These are phyloP conservation scores for Diglossa brunneiventris DNA, from an alignment of 2,113 vertebrate genomes.

Conservation along the genomic window DNA sequence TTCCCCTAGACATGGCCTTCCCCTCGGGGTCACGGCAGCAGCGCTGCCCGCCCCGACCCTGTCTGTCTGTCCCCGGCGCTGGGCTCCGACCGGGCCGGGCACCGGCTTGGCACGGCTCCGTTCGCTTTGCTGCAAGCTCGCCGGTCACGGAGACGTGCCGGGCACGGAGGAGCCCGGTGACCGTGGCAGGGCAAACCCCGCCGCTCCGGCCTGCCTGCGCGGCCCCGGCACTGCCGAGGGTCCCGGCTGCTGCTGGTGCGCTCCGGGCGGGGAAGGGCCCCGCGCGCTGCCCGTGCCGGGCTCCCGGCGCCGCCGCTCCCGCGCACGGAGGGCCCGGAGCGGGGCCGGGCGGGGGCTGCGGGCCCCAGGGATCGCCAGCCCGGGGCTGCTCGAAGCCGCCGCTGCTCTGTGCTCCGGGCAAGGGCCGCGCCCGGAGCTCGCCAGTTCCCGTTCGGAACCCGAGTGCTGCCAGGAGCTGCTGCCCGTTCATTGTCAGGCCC, in stretches of 20 bases:
- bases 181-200: fast-evolving
- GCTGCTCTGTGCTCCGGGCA: background rate
- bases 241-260: background rate
- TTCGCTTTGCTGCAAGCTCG: background rate
- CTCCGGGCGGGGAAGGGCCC: background rate
- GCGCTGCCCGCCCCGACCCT: no score
- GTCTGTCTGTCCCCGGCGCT: background rate
- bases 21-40: no score
- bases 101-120: no score
- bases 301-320: background rate
- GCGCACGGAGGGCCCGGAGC: no score
- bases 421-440: background rate
- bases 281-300: background rate
- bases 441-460: no score
- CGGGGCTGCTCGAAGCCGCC: background rate
- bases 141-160: background rate
- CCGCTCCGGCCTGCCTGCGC: background rate
- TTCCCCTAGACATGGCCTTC: background rate
- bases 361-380: background rate
- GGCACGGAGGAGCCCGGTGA: no score
- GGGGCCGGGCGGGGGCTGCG: fast-evolving
- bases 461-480: fast-evolving
- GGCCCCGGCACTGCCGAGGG: background rate
- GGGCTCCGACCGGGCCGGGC: background rate
- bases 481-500: background rate